Evolutionary conservation across 2,797 vertebrate species (phyloP).

Genomic region (Sebastes taczanowskii): DNA sequence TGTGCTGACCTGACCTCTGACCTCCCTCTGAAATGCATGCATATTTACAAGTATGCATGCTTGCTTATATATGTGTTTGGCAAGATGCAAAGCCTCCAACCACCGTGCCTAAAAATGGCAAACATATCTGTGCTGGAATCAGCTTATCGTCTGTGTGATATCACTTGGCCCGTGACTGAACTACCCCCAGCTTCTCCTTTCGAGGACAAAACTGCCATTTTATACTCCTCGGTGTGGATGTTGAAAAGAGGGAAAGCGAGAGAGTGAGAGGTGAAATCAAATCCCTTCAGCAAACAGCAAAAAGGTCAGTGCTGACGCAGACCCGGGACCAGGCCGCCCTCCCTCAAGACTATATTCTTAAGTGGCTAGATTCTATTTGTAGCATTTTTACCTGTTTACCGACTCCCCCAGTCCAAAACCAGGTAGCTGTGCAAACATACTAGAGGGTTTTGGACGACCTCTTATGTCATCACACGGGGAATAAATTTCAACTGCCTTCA

Average conservation of each 20-base stretch:
- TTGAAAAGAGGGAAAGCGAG: slow-evolving; percentile 57
- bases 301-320: slow-evolving; percentile 87
- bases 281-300: slow-evolving; percentile 85
- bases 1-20: slow-evolving; percentile 9
- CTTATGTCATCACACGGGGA: slow-evolving; percentile 61
- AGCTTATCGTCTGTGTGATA: slow-evolving; percentile 33
- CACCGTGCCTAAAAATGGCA: background rate
- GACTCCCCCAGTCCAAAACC: slow-evolving; percentile 63
- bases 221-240: slow-evolving; percentile 73
- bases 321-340: slow-evolving; percentile 61
- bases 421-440: slow-evolving; percentile 70
- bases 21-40: background rate
- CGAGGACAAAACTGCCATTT: slow-evolving; percentile 77
- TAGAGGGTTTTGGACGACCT: slow-evolving; percentile 67
- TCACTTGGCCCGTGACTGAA: slow-evolving; percentile 55
- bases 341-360: slow-evolving; percentile 78
- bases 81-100: background rate
- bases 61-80: background rate
- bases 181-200: slow-evolving; percentile 33
- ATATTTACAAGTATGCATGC: background rate
- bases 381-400: slow-evolving; percentile 81
- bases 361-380: slow-evolving; percentile 81
- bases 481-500: slow-evolving; percentile 56
- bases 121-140: slow-evolving; percentile 11
- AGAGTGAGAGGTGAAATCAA: slow-evolving; percentile 77